Base-by-base conservation (phyloP, 2,797 vertebrate species). In the Gymnodraco acuticeps region DNA sequence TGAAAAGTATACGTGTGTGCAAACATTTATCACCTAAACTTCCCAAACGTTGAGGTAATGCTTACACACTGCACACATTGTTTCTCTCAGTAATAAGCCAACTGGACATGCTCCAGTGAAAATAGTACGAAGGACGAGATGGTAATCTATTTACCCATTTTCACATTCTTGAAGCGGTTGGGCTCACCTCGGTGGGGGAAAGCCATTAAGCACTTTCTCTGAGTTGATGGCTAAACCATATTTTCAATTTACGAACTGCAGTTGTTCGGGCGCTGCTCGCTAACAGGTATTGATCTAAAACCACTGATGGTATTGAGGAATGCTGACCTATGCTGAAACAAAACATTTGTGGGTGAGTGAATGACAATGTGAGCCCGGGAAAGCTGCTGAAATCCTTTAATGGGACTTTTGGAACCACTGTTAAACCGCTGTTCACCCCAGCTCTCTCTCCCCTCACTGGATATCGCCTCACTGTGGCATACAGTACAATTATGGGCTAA, bases 401-500 rank as follows among this genome's bases (percentile, higher is more conserved):
- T 93, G 84, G 89, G 70, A 79, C 77, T 76, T 89, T 82, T 88
- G 77, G 85, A 92, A 81, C 46, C 51, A 54, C 50, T 60, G 64
- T 66, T 84, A 79, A 89, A 78, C 42, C 81, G 42, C 58, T 14
- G 16, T 74, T 75, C 48, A 64, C 80, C 80, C 70, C 67, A 56
- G 58, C 69, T 60, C 61, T 60, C 59, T 64, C 78, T 70, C 79
- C 68, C 85, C 73, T 72, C 80, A 70, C 3, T 52, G 69, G 53
- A 81, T 75, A 75, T 88, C 87, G 89, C 80, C 82, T 72, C 81
- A 80, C 80, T 83, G 81, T 82, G 86, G 90, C 82, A 58, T 85
- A 90, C 89, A 84, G 90, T 93, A 87, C 93, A 94, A 93, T 93
- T 84, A 94, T 92, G 92, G 91, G 69, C 75, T 88, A 92, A 94